Conservation (phyloP, 2,797 vertebrate species). For the Acrossocheilus fasciatus region DNA sequence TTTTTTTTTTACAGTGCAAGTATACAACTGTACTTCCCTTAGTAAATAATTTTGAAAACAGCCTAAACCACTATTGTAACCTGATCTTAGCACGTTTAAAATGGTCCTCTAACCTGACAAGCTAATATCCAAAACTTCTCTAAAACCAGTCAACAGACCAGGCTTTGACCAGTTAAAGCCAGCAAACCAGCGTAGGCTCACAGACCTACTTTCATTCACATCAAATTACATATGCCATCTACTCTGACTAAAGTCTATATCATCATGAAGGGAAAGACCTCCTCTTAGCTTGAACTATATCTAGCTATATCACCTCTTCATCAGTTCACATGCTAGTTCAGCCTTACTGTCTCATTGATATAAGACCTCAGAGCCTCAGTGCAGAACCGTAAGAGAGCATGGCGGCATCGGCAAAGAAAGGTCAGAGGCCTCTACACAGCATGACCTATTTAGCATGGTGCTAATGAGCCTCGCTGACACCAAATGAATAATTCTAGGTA, state of each 20-base stretch:
- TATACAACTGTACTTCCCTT: background rate
- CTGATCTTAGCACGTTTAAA: background rate
- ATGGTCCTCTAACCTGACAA: background rate
- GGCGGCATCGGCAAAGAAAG: conserved; percentile 17
- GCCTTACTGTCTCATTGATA: conserved; percentile 45
- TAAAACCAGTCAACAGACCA: background rate
- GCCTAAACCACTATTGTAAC: background rate
- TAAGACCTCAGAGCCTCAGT: conserved; percentile 46
- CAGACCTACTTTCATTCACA: conserved; percentile 11
- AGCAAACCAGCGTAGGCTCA: background rate
- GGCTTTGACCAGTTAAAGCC: background rate
- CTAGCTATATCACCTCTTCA: conserved; percentile 15
- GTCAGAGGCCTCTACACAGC: conserved; percentile 52
- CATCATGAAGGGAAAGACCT: background rate
- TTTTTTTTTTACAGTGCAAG: too few species aligned
- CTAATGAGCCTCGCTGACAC: conserved; percentile 60
- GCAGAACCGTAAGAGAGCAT: conserved; percentile 14
- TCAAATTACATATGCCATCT: conserved; percentile 15
- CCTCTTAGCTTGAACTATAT: conserved; percentile 22
- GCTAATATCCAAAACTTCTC: background rate
- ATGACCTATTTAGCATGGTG: conserved; percentile 54
- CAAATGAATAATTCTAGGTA: conserved; percentile 54
- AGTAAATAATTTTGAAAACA: background rate
- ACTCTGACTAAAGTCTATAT: conserved; percentile 12
- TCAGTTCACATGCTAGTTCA: conserved; percentile 31